phyloP scores from a whole-genome alignment of 2,888 invertebrate genomes.

The Lasioglossum pauxillum region DNA sequence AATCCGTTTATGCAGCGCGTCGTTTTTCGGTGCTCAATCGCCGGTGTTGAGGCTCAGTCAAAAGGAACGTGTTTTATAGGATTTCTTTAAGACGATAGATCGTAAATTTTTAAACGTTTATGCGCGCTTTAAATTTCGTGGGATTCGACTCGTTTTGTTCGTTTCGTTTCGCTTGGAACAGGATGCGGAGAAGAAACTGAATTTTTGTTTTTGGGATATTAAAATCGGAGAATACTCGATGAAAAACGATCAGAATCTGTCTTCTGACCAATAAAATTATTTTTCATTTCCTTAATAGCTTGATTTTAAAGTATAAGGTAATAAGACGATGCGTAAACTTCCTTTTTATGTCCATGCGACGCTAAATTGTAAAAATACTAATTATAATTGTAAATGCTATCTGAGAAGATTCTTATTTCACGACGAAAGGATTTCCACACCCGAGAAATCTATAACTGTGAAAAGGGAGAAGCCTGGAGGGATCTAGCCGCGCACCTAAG shows the following conservation, averaged over 20 bases:
- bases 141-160: background rate
- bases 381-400: background rate
- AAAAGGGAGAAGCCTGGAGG: background rate
- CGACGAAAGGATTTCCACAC: background rate
- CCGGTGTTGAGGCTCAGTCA: background rate
- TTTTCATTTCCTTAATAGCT: background rate
- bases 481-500: constrained; percentile 9
- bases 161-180: background rate
- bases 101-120: background rate
- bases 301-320: too few relatives aligned
- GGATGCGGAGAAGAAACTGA: background rate
- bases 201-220: background rate
- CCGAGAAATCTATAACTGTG: background rate
- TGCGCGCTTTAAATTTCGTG: background rate
- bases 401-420: background rate
- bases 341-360: too few relatives aligned
- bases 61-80: background rate
- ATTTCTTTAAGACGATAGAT: background rate
- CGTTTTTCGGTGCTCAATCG: background rate
- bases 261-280: too few relatives aligned
- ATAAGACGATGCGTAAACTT: too few relatives aligned
- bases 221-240: background rate
- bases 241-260: too few relatives aligned
- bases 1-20: background rate
- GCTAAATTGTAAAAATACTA: too few relatives aligned